phyloP scores from a whole-genome alignment of 2,888 invertebrate species.

The Smittia sp. region DNA sequence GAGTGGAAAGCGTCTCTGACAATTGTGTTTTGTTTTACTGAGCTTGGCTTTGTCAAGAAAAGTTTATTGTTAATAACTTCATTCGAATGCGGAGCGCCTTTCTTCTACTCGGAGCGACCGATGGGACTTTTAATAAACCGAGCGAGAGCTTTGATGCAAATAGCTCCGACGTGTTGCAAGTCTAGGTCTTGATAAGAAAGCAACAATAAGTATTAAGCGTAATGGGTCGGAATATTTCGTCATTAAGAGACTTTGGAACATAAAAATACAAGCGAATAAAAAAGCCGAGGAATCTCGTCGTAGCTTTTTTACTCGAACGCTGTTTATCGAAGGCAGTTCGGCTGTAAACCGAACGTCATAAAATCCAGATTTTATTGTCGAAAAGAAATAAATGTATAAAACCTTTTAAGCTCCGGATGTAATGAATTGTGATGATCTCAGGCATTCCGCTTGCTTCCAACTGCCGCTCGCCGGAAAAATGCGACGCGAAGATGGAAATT shows the following conservation, averaged over 20 bases:
- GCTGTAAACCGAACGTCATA: background rate
- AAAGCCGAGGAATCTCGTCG: background rate
- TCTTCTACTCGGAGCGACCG: too few relatives aligned
- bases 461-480: background rate
- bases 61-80: too few relatives aligned
- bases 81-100: too few relatives aligned
- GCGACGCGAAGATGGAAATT: background rate
- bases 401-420: conserved; percentile 5
- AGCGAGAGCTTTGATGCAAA: too few relatives aligned
- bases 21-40: background rate
- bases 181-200: too few relatives aligned
- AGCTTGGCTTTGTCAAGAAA: too few relatives aligned
- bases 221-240: background rate
- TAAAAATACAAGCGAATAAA: background rate
- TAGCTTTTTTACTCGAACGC: background rate
- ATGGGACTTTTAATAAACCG: too few relatives aligned
- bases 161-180: too few relatives aligned
- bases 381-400: background rate
- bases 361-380: background rate
- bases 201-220: too few relatives aligned
- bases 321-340: background rate
- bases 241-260: background rate
- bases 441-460: background rate
- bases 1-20: background rate
- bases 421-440: conserved; percentile 8